These are phyloP conservation scores for Listronotus bonariensis DNA, from an alignment of 1,140 invertebrate species.

Conservation along the genomic window DNA sequence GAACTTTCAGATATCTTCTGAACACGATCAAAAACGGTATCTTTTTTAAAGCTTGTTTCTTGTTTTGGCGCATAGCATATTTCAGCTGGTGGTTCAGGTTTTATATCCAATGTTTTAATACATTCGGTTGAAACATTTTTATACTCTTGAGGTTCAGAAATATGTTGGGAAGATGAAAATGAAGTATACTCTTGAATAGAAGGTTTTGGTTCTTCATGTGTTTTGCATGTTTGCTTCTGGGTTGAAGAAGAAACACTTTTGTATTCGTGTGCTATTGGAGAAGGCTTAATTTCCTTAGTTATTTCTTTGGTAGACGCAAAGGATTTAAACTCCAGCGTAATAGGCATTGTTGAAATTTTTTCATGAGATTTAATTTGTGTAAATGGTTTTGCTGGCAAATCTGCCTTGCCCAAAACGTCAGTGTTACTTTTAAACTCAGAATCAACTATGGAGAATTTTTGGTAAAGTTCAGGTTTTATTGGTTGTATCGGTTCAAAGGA, in stretches of 20 bases:
- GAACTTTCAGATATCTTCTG: conserved; percentile 64
- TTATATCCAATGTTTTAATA: conserved; percentile 61
- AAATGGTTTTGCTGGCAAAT: conserved; percentile 7
- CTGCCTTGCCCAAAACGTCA: conserved; percentile 30
- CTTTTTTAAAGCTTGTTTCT: conserved; percentile 56
- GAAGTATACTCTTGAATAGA: conserved; percentile 33
- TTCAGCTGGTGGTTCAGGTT: conserved; percentile 74
- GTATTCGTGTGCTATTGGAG: conserved; percentile 38
- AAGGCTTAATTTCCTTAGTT: conserved; percentile 36
- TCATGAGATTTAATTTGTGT: conserved; percentile 47
- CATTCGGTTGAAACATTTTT: conserved; percentile 36
- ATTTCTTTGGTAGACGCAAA: conserved; percentile 28
- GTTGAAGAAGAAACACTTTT: conserved; percentile 35
- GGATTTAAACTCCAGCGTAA: conserved; percentile 40
- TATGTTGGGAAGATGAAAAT: conserved; percentile 34
- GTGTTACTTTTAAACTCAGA: conserved; percentile 31
- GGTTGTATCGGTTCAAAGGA: conserved; percentile 35
- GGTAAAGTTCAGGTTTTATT: conserved; percentile 51
- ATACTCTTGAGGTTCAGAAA: conserved; percentile 40
- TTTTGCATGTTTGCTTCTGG: conserved; percentile 21
- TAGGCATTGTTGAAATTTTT: conserved; percentile 28
- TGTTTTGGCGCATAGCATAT: conserved; percentile 62
- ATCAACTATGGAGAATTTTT: conserved; percentile 48
- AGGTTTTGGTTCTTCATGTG: conserved; percentile 11
- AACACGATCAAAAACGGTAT: conserved; percentile 65